Conservation (phyloP, 2,797 vertebrate genomes). For the Pseudochromis fuscus region DNA sequence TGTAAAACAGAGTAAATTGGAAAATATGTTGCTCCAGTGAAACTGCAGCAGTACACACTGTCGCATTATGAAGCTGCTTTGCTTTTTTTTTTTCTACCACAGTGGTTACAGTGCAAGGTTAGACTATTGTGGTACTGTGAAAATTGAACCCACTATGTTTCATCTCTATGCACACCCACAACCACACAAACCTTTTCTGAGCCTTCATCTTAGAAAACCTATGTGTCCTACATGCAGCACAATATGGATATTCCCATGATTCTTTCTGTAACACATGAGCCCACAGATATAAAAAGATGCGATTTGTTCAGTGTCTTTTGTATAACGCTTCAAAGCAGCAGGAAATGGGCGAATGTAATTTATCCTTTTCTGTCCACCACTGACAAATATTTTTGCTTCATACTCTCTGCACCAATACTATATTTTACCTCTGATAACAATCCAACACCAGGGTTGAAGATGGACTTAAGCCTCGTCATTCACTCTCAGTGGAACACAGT, state of each 20-base stretch:
- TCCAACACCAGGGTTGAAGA: slow-evolving; percentile 22
- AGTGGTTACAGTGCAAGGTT: slow-evolving; percentile 4
- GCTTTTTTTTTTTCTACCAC: slow-evolving; percentile 23
- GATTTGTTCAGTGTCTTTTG: neutral
- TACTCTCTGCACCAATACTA: neutral
- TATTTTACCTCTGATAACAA: slow-evolving; percentile 35
- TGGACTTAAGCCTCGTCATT: slow-evolving; percentile 19
- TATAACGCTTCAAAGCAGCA: slow-evolving; percentile 7
- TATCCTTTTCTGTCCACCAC: neutral
- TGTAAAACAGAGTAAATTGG: slow-evolving; percentile 34
- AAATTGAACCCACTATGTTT: slow-evolving; percentile 8
- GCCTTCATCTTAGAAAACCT: neutral
- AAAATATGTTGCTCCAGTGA: slow-evolving; percentile 25
- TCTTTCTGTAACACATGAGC: slow-evolving; percentile 19
- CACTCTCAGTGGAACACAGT: slow-evolving; percentile 53
- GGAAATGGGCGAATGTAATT: neutral
- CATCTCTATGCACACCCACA: slow-evolving; percentile 14
- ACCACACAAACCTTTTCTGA: slow-evolving; percentile 13
- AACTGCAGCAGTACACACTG: slow-evolving; percentile 11
- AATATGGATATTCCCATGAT: neutral
- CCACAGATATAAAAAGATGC: neutral
- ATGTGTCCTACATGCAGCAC: neutral
- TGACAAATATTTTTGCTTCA: slow-evolving; percentile 15
- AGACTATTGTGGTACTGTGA: slow-evolving; percentile 23
- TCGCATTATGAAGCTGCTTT: slow-evolving; percentile 37